Evolutionary conservation across 2,888 invertebrate genomes (phyloP), one percentile per base, ranked within the genome.

Genomic region (Gisinianus flammeolus): DNA sequence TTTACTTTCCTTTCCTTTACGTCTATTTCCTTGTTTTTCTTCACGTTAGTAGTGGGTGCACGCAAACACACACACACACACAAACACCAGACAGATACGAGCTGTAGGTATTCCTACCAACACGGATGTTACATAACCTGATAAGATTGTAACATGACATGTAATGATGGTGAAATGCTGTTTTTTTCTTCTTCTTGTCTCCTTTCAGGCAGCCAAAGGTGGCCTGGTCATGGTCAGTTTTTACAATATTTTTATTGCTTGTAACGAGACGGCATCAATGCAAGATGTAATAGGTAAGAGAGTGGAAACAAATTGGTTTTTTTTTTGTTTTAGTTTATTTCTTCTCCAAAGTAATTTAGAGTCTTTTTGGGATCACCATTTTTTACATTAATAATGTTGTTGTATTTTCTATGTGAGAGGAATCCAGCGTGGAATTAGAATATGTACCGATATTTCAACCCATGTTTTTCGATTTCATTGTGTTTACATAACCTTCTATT

Each of bases 141-240:
- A n/a, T n/a, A n/a, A n/a, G n/a, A n/a, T n/a, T n/a, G n/a, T n/a
- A n/a, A n/a, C n/a, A n/a, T n/a, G n/a, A n/a, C n/a, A n/a, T n/a
- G n/a, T n/a, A n/a, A n/a, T n/a, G n/a, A n/a, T n/a, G n/a, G n/a
- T 44, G 19, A 16, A 44, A 44, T 44, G 16, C 2, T 4, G 44
- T 44, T 2, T 44, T 35, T 69, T 69, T 75, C 30, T 70, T 56
- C 72, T 68, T 69, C 16, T 44, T 54, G 56, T 70, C 44, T 85
- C 77, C 77, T 85, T 86, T 8, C 88, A 91, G 91, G 89, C 89
- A 86, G 88, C 91, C 85, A 96, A 96, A 87, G 94, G 94, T 70
- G 96, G 96, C 72, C 91, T 96, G 67, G 93, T 96, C 75, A 96
- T 96, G 96, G 93, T 96, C 84, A 95, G 94, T 88, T 96, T 96